Base-by-base conservation (phyloP, 2,113 vertebrate species). In the Tragelaphus strepsiceros region DNA sequence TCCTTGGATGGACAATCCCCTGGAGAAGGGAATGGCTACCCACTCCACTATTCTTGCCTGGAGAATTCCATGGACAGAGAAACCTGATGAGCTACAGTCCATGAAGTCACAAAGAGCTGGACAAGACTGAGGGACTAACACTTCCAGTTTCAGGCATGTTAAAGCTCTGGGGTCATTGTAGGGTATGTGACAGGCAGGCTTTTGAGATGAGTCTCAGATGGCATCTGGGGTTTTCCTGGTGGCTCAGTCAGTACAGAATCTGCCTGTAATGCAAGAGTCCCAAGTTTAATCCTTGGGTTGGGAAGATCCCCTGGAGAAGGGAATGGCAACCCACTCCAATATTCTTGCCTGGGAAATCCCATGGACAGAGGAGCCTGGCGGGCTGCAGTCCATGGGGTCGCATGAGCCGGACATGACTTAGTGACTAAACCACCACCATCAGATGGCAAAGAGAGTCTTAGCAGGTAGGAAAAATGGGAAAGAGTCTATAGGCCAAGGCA, bases 121-220 rank as follows among this genome's bases (percentile, higher is more conserved):
- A 43, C 71, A 77, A 43, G 39, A 77, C 22, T 26, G 71, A 43
- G n/a, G 67, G 67, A 24, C 51, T 92, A 49, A 92, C 46, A 39
- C 62, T 74, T 21, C 10, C 32, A 61, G 51, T 90, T 90, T 53
- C 77, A 81, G 81, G 30, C 16, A 78, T 82, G 71, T 93, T 81
- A 58, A 90, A 86, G 64, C 56, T 46, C n/a, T 67, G 30, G 51
- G 43, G 88, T 61, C 61, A n/a, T 32, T 53, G 32, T 17, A 1
- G 8, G 5, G 11, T 77, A 46, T 43, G 32, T 62, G 46, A 88
- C 21, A 92, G 80, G 78, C 74, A 94, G 9, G 3, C 53, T 94
- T 96, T 97, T 94, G 58, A 88, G 26, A 85, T 94, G 56, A 32
- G 22, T 85, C 46, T 92, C 53, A 97, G 71, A 62, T 56, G 56